These are phyloP conservation scores for Achatina immaculata DNA, from an alignment of 1,140 invertebrate species.

Conservation along the genomic window DNA sequence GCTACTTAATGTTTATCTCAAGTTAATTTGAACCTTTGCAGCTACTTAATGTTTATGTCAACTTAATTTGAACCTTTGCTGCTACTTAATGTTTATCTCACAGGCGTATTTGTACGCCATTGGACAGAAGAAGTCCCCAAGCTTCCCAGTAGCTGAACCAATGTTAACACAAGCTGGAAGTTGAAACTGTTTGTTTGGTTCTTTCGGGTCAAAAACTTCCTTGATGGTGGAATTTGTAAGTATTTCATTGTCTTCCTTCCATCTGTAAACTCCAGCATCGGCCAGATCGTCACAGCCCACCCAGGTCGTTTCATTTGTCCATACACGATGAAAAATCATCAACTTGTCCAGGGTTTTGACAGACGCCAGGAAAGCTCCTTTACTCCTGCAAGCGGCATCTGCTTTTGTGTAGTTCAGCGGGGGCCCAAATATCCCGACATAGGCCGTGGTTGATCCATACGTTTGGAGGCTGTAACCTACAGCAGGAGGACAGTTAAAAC, in stretches of 20 bases:
- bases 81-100: too few species aligned
- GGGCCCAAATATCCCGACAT: not conserved
- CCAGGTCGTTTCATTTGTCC: not conserved
- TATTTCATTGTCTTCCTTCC: not conserved
- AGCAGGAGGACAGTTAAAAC: not conserved
- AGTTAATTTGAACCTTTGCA: too few species aligned
- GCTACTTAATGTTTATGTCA: too few species aligned
- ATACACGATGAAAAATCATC: not conserved
- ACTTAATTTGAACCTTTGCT: too few species aligned
- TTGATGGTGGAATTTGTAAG: not conserved
- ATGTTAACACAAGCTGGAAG: not conserved
- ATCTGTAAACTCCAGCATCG: not conserved
- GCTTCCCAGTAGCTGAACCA: not conserved
- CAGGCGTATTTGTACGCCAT: not conserved
- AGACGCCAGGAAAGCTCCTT: not conserved
- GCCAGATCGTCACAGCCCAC: not conserved
- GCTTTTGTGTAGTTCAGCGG: not conserved
- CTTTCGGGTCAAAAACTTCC: not conserved
- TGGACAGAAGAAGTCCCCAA: not conserved
- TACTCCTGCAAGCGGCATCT: not conserved
- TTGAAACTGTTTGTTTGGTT: not conserved
- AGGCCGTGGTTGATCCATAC: not conserved
- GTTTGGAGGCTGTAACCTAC: not conserved
- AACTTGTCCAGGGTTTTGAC: not conserved
- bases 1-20: too few species aligned